Evolutionary conservation across 2,113 vertebrate species (phyloP).

Genomic region (Pollachius pollachius): DNA sequence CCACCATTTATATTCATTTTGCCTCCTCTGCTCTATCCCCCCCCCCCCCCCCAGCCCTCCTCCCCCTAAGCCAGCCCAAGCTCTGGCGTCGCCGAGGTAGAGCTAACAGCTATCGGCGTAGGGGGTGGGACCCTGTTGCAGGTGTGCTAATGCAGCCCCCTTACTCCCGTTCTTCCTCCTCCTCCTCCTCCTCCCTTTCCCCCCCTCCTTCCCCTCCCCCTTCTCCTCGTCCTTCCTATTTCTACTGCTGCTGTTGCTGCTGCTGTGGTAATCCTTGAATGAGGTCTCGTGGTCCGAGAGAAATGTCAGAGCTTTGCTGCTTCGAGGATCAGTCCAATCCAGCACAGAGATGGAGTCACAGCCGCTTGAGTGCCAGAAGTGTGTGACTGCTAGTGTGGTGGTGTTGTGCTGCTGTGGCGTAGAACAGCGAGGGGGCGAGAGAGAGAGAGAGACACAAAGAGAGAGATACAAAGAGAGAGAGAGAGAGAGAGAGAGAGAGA

Average conservation of each 20-base stretch:
- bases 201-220: too few relatives aligned
- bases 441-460: too few relatives aligned
- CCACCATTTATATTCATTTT: slow-evolving; percentile 80
- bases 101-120: slow-evolving; percentile 63
- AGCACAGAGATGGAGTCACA: slow-evolving; percentile 47
- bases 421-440: too few relatives aligned
- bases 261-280: slow-evolving; percentile 62
- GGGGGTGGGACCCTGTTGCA: slow-evolving; percentile 50
- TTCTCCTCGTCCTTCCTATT: too few relatives aligned
- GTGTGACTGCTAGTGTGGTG: too few relatives aligned
- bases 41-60: slow-evolving; percentile 29
- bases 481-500: too few relatives aligned
- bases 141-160: slow-evolving; percentile 57
- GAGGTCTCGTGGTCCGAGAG: slow-evolving; percentile 52
- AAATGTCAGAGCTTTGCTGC: slow-evolving; percentile 60
- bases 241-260: too few relatives aligned
- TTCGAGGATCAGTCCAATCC: slow-evolving; percentile 55
- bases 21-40: too few relatives aligned
- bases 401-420: too few relatives aligned
- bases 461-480: too few relatives aligned
- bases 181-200: too few relatives aligned
- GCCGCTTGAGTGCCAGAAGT: slow-evolving; percentile 64
- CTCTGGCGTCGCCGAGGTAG: slow-evolving; percentile 61
- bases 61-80: slow-evolving; percentile 50
- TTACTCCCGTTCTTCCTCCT: not conserved